Evolutionary conservation across 1,140 invertebrate genomes (phyloP), one percentile per base, ranked within the genome.

Genomic region (Macrobrachium rosenbergii): DNA sequence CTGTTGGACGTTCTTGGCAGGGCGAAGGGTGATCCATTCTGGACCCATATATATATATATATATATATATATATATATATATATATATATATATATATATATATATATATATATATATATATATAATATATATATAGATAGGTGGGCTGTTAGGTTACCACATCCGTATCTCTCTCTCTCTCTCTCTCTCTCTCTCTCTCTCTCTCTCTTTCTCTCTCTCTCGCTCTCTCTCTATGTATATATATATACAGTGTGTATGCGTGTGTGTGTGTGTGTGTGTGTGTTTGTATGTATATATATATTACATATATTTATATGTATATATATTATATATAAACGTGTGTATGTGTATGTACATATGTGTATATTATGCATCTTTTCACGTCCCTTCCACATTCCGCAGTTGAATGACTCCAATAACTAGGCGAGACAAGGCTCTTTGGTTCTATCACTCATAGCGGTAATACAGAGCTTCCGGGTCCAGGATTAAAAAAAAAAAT

Each of bases 1-100:
- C 28, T 37, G 28, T 37, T 37, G 28, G 28, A 37, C 28, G 3
- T 37, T 37, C 28, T 37, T 37, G 28, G 3, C 28, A 37, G 28
- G 28, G 28, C 28, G 28, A 37, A 37, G 28, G 28, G 3, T 37
- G 28, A 37, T 37, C 7, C 52, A 52, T 52, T 8, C 12, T 52
- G 6, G 19, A 17, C 7, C 3, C 19, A 28, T 0, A 67, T 28
- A 72, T 2, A 23, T 69, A 69, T 16, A 69, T 12, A 69, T 69
- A 69, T 16, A 69, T 11, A 11, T 19, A 10, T 69, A 23, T 69
- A 12, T 69, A 69, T 23, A 69, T 23, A 16, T 21, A 23, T 23
- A 69, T 69, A 69, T 69, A 69, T 23, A 23, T 28, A 28, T 23
- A 69, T 28, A 23, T 67, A 67, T 67, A 23, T 67, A 67, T 67